Conservation (phyloP, 1,140 invertebrate genomes). For the Ylistrum balloti region DNA sequence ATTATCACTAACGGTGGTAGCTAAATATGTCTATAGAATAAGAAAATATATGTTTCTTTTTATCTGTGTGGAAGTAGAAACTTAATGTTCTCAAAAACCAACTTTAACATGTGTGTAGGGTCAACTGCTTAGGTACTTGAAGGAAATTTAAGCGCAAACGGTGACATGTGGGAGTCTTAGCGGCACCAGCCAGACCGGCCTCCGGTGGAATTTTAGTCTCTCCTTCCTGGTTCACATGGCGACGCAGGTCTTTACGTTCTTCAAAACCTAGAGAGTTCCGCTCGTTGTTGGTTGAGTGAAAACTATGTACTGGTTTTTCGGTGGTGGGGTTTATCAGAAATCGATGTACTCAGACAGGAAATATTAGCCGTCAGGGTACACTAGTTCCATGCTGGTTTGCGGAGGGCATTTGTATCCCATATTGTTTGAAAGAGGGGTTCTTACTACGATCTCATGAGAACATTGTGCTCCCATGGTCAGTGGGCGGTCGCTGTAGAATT, state of each 20-base stretch:
- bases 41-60: slow-evolving; percentile 36
- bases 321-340: slow-evolving; percentile 24
- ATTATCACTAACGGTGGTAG: not conserved
- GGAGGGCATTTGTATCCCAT: not conserved
- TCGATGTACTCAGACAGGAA: slow-evolving; percentile 26
- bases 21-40: slow-evolving; percentile 8
- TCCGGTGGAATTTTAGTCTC: slow-evolving; percentile 43
- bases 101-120: slow-evolving; percentile 32
- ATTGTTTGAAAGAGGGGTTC: not conserved
- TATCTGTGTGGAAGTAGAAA: slow-evolving; percentile 33
- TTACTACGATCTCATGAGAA: not conserved
- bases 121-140: slow-evolving; percentile 40
- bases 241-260: slow-evolving; percentile 25
- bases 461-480: not conserved
- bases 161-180: slow-evolving; percentile 36
- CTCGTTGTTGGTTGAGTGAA: slow-evolving; percentile 38
- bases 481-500: not conserved
- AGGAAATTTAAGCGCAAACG: slow-evolving; percentile 8
- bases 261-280: slow-evolving; percentile 37
- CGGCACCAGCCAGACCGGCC: slow-evolving; percentile 31
- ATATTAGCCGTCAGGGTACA: slow-evolving; percentile 32
- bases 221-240: slow-evolving; percentile 22
- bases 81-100: slow-evolving; percentile 29
- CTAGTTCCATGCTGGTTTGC: not conserved
- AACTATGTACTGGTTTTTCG: slow-evolving; percentile 14